Percentiles rank a stretch among this genome's conserved stretches.
phyloP scores from a whole-genome alignment of 2,797 vertebrate species.

The Paramormyrops hopkinsi region DNA sequence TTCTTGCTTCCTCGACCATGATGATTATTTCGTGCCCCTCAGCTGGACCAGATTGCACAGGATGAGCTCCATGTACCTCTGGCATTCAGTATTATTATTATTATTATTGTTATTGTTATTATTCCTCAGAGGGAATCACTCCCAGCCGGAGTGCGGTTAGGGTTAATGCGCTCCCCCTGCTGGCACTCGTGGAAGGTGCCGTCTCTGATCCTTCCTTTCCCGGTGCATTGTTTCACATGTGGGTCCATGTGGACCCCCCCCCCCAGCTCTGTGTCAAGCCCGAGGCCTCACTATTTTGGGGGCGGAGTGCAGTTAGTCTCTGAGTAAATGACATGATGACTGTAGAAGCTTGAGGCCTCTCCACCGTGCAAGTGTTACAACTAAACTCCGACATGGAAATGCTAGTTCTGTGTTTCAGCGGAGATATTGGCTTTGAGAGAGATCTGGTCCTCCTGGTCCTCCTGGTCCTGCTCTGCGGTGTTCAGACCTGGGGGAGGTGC shows the following conservation, averaged over 20 bases:
- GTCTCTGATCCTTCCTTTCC: not conserved
- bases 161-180: not conserved
- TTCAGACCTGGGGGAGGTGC: not conserved
- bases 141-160: not conserved
- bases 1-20: not conserved
- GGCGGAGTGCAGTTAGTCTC: not conserved
- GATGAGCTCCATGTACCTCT: conserved; percentile 46
- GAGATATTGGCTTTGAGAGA: not conserved
- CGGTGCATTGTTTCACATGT: not conserved
- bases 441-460: not conserved
- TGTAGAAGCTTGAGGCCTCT: not conserved
- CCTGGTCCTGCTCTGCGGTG: not conserved
- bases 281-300: not conserved
- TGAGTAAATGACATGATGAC: not conserved
- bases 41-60: conserved; percentile 40
- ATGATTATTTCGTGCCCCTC: not conserved
- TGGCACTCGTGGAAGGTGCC: not conserved
- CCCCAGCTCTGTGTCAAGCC: not conserved
- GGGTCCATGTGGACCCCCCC: not conserved
- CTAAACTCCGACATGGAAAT: not conserved
- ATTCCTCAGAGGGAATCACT: not conserved
- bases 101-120: not conserved
- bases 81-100: conserved; percentile 16
- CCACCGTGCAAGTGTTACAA: not conserved
- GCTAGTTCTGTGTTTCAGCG: not conserved